Conservation (phyloP, 1,140 invertebrate species). For the Zaprionus camerounensis region DNA sequence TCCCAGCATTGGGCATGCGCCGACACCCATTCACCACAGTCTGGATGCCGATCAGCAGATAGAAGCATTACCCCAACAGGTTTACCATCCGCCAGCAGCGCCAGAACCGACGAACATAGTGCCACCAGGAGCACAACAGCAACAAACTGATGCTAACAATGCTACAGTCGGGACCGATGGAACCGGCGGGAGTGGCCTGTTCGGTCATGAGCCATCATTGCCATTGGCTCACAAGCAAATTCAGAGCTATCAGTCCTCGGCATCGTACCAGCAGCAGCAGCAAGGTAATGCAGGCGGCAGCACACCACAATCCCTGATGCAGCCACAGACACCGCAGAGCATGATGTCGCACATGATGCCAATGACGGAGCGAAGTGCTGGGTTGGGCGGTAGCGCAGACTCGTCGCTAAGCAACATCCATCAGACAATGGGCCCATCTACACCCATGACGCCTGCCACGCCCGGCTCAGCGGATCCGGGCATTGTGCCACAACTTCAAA, state of each 20-base stretch:
- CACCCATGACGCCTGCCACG: constrained; percentile 96
- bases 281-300: constrained; percentile 86
- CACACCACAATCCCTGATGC: constrained; percentile 91
- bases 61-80: constrained; percentile 86
- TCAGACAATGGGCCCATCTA: constrained; percentile 89
- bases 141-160: constrained; percentile 44
- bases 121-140: constrained; percentile 59
- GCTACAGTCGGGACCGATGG: constrained; percentile 28
- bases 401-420: constrained; percentile 85
- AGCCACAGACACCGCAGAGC: constrained; percentile 95
- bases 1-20: constrained; percentile 90
- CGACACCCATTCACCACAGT: constrained; percentile 92
- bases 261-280: constrained; percentile 84
- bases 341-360: constrained; percentile 93
- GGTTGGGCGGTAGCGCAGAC: constrained; percentile 70
- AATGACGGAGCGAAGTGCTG: constrained; percentile 85
- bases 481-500: constrained; percentile 97
- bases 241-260: constrained; percentile 84
- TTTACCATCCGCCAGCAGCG: constrained; percentile 89
- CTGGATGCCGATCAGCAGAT: constrained; percentile 92
- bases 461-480: constrained; percentile 97
- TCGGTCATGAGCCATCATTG: constrained; percentile 74
- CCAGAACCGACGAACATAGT: constrained; percentile 83
- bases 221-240: constrained; percentile 88
- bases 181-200: constrained; percentile 46